Evolutionary conservation across 2,113 vertebrate genomes (phyloP).

Genomic region (Fregetta grallaria): DNA sequence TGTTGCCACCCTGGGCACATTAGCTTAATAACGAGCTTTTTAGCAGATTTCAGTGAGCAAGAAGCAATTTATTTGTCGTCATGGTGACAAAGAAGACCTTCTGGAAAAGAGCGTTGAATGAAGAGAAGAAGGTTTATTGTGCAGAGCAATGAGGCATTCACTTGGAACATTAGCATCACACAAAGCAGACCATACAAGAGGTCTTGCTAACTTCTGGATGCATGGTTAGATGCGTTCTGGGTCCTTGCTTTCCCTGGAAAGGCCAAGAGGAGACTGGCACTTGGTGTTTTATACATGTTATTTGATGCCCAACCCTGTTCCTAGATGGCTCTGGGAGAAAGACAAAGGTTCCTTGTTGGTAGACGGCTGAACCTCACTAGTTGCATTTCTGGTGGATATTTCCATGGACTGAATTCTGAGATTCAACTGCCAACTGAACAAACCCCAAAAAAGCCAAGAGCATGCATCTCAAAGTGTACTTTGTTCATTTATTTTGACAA

Average conservation of each 20-base stretch:
- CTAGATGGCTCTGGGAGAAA: neutral
- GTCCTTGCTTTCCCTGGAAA: conserved; percentile 18
- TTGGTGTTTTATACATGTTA: neutral
- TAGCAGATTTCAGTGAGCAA: conserved; percentile 62
- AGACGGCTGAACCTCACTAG: neutral
- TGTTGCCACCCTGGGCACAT: conserved; percentile 28
- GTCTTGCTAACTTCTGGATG: conserved; percentile 45
- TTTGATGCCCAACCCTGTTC: conserved; percentile 5
- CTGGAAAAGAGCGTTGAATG: conserved; percentile 56
- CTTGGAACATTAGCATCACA: conserved; percentile 47
- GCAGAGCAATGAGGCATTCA: conserved; percentile 60
- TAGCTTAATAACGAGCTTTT: conserved; percentile 65
- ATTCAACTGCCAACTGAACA: conserved; percentile 16
- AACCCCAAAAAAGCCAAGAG: conserved; percentile 50
- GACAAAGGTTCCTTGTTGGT: conserved; percentile 28
- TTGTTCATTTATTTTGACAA: conserved; percentile 70
- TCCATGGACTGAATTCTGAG: neutral
- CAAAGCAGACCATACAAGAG: conserved; percentile 48
- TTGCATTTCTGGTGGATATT: conserved; percentile 19
- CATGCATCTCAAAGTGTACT: conserved; percentile 46
- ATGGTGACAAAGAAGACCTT: conserved; percentile 66
- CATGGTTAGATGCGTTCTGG: neutral
- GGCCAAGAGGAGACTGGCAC: neutral
- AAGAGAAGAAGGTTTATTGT: conserved; percentile 67
- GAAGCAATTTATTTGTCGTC: conserved; percentile 65